These are phyloP conservation scores for Xiphias gladius DNA, from an alignment of 2,113 vertebrate genomes.

Conservation along the genomic window DNA sequence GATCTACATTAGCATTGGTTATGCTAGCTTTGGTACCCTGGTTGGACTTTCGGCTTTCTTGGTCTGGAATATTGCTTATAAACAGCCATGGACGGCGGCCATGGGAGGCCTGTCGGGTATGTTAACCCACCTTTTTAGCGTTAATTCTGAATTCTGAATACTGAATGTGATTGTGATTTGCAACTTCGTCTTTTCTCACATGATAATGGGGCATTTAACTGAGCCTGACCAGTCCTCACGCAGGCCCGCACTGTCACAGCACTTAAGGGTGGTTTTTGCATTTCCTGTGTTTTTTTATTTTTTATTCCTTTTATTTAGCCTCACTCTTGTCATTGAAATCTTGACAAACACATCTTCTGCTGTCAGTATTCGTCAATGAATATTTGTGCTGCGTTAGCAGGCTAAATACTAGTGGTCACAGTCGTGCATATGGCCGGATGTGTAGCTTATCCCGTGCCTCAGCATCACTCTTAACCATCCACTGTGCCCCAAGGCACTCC, in stretches of 20 bases:
- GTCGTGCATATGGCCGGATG: background rate
- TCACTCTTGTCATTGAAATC: background rate
- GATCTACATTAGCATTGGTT: slow-evolving; percentile 85
- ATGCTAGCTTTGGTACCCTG: slow-evolving; percentile 84
- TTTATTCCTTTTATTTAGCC: too few species aligned
- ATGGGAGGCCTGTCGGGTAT: slow-evolving; percentile 94
- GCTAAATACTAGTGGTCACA: background rate
- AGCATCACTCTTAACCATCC: too few species aligned
- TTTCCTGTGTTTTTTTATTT: background rate
- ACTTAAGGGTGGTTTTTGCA: background rate
- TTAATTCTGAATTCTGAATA: too few species aligned
- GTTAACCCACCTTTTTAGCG: background rate
- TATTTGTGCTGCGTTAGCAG: background rate
- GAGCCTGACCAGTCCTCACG: background rate
- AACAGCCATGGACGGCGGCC: slow-evolving; percentile 90
- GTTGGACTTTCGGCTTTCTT: slow-evolving; percentile 90
- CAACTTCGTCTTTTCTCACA: background rate
- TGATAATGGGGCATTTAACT: background rate
- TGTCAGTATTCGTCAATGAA: background rate
- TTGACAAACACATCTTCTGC: background rate
- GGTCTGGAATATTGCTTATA: slow-evolving; percentile 89
- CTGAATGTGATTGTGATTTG: background rate
- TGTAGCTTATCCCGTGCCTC: too few species aligned
- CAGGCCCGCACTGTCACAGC: background rate
- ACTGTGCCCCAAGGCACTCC: too few species aligned